Evolutionary conservation across 2,113 vertebrate species (phyloP), one percentile per base, ranked within the genome.

Genomic region (Ophiodon elongatus): DNA sequence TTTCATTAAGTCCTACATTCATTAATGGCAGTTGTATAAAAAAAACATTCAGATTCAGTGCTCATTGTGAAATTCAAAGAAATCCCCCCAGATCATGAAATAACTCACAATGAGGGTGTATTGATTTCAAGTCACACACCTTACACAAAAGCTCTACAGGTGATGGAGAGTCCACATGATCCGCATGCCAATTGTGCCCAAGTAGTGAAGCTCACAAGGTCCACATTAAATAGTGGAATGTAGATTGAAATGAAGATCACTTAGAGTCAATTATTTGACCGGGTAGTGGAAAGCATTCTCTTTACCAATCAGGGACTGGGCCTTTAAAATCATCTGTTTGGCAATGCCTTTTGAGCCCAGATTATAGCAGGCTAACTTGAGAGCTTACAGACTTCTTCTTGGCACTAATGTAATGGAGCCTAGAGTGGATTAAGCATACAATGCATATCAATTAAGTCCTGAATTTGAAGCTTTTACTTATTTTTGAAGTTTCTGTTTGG

Each of bases 31-130:
- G 7, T 1, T 43, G 11, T 7, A 59, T 25, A 4, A 78, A 50
- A 27, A 4, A 78, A 50, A 27, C 39, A 37, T 65, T 70, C 15
- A 59, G 37, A 76, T 63, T 45, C 19, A 75, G 19, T 45, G 27
- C 14, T 43, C 3, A 1, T 54, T 7, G 23, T 71, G 43, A 73
- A 63, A 68, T 19, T 19, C 6, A 23, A 19, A 57, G 41, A 76
- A 37, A n/a, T 23, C 9, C 15, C 7, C 8, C 27, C 11, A 8
- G 15, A 37, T 6, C 7, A 0, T 50, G 25, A 54, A 72, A 54
- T 54, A 11, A 52, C 31, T 7, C 6, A 19, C 10, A 66, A 9
- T 43, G 5, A 69, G 29, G 8, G 29, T 2, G 2, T 25, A 72
- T 65, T 65, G 47, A 65, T 45, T 25, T 0, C 17, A 41, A 50